Percentiles rank a stretch among this genome's conserved stretches.
Evolutionary conservation across 1,140 invertebrate genomes (phyloP).

Genomic region (Cydia fagiglandana): DNA sequence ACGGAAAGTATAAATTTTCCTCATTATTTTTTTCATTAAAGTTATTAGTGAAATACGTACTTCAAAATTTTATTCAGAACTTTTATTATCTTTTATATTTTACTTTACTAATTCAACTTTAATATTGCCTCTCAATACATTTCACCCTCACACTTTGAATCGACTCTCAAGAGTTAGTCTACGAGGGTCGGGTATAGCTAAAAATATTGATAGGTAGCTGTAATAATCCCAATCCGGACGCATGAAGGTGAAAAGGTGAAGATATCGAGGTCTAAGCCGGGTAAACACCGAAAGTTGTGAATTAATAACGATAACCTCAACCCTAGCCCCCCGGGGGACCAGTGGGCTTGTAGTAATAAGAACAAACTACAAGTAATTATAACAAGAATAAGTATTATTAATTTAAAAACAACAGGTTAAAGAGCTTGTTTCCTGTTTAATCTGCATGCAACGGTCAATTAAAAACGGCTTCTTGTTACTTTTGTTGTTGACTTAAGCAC

Average conservation of each 20-base stretch:
- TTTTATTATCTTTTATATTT: no score
- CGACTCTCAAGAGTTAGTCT: no score
- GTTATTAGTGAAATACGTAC: no score
- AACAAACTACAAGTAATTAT: conserved; percentile 74
- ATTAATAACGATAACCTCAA: conserved; percentile 63
- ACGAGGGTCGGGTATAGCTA: not conserved
- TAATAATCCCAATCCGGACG: conserved; percentile 29
- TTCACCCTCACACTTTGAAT: no score
- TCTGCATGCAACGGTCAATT: conserved; percentile 53
- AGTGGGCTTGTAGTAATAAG: conserved; percentile 66
- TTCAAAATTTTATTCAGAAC: no score
- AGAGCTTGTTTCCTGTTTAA: conserved; percentile 60
- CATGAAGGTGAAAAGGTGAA: conserved; percentile 45
- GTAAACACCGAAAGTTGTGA: conserved; percentile 54
- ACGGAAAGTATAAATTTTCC: no score
- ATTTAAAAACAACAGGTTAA: conserved; percentile 63
- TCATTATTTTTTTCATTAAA: no score
- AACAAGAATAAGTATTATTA: conserved; percentile 69
- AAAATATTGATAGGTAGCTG: conserved; percentile 30
- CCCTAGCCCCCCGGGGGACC: conserved; percentile 58
- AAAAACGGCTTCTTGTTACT: conserved; percentile 43
- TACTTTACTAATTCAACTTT: no score
- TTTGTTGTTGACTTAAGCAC: conserved; percentile 34
- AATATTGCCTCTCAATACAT: no score
- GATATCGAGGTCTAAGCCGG: conserved; percentile 48